Evolutionary conservation across 2,888 invertebrate species (phyloP).

Genomic region (Zhuqinia jingwanae): DNA sequence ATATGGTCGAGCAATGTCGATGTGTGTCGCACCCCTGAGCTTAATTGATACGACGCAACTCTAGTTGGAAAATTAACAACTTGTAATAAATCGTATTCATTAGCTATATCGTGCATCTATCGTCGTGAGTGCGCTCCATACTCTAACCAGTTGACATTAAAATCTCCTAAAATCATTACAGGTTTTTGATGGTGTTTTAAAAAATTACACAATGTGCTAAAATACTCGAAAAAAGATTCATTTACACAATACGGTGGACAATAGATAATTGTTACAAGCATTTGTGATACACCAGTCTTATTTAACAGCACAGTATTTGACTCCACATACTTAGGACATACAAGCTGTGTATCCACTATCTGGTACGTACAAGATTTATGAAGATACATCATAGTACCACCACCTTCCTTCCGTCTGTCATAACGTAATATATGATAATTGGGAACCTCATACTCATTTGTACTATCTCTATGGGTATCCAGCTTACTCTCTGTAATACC

Average conservation of each 20-base stretch:
- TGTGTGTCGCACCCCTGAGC: neutral
- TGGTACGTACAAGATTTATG: neutral
- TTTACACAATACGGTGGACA: slow-evolving; percentile 38
- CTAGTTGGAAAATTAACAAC: neutral
- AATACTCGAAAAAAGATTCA: slow-evolving; percentile 7
- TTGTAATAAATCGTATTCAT: neutral
- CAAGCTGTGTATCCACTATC: neutral
- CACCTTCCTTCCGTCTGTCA: slow-evolving; percentile 53
- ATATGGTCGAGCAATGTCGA: slow-evolving; percentile 3
- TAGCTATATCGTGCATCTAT: no score
- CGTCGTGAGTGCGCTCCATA: no score
- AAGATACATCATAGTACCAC: slow-evolving; percentile 44
- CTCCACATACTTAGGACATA: slow-evolving; percentile 25
- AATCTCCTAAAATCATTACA: slow-evolving; percentile 35
- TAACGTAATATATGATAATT: slow-evolving; percentile 16
- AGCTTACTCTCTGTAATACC: slow-evolving; percentile 40
- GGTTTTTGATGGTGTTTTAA: neutral
- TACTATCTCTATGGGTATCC: neutral
- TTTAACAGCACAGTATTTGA: slow-evolving; percentile 4
- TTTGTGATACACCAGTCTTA: neutral
- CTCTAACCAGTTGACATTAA: neutral
- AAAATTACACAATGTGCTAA: neutral
- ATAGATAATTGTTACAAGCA: neutral
- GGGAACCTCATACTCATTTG: slow-evolving; percentile 2
- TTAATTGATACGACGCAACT: neutral